Conservation (phyloP, 1,140 invertebrate genomes). For the Diorhabda elongata region DNA sequence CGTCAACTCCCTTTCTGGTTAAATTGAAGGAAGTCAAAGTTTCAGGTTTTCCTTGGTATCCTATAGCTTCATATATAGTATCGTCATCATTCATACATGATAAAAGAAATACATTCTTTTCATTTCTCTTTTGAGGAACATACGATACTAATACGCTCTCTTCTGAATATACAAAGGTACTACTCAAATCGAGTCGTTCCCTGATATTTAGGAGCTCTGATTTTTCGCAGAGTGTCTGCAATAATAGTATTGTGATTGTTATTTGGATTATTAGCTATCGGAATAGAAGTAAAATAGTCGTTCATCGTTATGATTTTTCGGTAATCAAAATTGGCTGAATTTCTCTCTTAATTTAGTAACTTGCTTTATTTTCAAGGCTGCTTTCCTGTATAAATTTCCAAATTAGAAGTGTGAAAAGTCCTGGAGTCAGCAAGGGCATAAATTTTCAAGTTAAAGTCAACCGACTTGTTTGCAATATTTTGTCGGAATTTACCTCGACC, state of each 20-base stretch:
- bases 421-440: conserved; percentile 19
- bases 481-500: conserved; percentile 12
- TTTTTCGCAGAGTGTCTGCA: conserved; percentile 26
- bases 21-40: no score
- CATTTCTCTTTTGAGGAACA: conserved; percentile 35
- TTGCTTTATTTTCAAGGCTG: conserved; percentile 20
- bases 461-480: conserved; percentile 16
- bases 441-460: conserved; percentile 34
- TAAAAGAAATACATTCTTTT: conserved; percentile 32
- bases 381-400: conserved; percentile 41
- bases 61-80: conserved; percentile 27
- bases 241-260: conserved; percentile 13
- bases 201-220: conserved; percentile 14
- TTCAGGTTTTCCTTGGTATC: conserved; percentile 34
- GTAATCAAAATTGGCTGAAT: background rate
- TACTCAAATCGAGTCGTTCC: conserved; percentile 5
- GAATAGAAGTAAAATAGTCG: background rate
- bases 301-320: background rate
- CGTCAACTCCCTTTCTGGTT: no score
- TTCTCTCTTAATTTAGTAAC: background rate
- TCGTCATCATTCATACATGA: conserved; percentile 37
- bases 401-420: conserved; percentile 38
- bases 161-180: conserved; percentile 24
- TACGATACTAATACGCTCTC: conserved; percentile 30
- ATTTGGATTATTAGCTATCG: conserved; percentile 5